Conservation (phyloP, 1,140 invertebrate species). For the Mactra quadrangularis region DNA sequence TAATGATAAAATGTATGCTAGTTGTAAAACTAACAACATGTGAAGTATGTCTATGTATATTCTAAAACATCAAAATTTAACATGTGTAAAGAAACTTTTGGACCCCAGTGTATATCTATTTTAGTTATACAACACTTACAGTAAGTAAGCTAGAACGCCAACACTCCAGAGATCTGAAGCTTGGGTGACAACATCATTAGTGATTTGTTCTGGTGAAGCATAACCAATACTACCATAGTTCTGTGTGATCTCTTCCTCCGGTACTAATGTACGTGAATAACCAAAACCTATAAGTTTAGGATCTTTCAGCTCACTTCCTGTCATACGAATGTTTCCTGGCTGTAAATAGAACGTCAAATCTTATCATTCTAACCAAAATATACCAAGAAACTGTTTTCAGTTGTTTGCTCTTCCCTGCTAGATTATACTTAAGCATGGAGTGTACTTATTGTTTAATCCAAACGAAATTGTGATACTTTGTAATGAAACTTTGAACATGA, state of each 20-base stretch:
- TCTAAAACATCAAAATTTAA: too few relatives aligned
- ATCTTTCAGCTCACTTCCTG: constrained; percentile 93
- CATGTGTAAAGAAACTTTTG: too few relatives aligned
- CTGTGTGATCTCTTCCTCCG: constrained; percentile 89
- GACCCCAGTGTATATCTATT: too few relatives aligned
- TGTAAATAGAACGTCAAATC: constrained; percentile 82
- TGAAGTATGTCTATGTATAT: too few relatives aligned
- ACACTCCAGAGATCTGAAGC: constrained; percentile 99
- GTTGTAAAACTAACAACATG: too few relatives aligned
- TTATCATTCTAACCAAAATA: background rate
- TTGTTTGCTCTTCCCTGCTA: background rate
- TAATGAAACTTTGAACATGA: too few relatives aligned
- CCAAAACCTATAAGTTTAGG: constrained; percentile 96
- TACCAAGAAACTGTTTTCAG: background rate
- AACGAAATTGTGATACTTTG: too few relatives aligned
- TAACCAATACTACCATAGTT: constrained; percentile 95
- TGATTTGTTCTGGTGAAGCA: constrained; percentile 95
- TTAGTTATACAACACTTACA: constrained; percentile 88
- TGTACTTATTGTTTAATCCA: background rate
- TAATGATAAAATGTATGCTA: too few relatives aligned
- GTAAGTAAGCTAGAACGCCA: constrained; percentile 97
- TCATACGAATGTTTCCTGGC: constrained; percentile 98
- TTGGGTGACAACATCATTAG: constrained; percentile 78
- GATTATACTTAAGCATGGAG: background rate
- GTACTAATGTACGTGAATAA: constrained; percentile 90